Conservation (phyloP, 2,888 invertebrate species). For the Danaus chrysippus region DNA sequence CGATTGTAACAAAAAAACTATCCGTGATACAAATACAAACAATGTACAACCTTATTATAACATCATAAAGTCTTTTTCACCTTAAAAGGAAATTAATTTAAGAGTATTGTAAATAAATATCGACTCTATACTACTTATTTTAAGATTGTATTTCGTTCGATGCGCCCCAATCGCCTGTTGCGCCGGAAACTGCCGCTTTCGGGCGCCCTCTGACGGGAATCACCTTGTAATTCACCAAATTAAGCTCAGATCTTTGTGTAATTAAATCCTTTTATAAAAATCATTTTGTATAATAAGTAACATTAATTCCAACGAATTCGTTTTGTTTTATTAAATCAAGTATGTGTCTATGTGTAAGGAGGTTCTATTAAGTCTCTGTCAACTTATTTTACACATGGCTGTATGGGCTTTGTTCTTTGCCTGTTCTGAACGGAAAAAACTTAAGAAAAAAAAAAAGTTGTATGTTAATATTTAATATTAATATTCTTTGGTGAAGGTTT, state of each 20-base stretch:
- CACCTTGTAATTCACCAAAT: conserved; percentile 72
- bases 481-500: too few species aligned
- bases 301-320: too few species aligned
- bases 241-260: conserved; percentile 60
- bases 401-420: too few species aligned
- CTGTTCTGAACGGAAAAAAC: too few species aligned
- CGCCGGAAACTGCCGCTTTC: conserved; percentile 69
- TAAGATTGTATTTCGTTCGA: conserved; percentile 20
- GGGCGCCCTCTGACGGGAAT: conserved; percentile 65
- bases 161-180: conserved; percentile 55
- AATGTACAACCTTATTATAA: not conserved
- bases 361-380: too few species aligned
- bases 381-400: too few species aligned
- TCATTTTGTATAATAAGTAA: not conserved
- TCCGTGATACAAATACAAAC: not conserved
- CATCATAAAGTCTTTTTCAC: not conserved
- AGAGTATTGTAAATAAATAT: conserved; percentile 11
- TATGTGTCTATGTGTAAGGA: too few species aligned
- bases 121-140: not conserved
- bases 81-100: not conserved
- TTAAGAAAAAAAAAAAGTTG: too few species aligned
- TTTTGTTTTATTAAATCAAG: too few species aligned
- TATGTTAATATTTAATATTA: too few species aligned
- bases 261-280: conserved; percentile 61
- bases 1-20: too few species aligned